Percentiles rank a stretch among this genome's conserved stretches.
These are phyloP conservation scores for Sebastes nivosus DNA, from an alignment of 2,797 vertebrate genomes.

Conservation along the genomic window DNA sequence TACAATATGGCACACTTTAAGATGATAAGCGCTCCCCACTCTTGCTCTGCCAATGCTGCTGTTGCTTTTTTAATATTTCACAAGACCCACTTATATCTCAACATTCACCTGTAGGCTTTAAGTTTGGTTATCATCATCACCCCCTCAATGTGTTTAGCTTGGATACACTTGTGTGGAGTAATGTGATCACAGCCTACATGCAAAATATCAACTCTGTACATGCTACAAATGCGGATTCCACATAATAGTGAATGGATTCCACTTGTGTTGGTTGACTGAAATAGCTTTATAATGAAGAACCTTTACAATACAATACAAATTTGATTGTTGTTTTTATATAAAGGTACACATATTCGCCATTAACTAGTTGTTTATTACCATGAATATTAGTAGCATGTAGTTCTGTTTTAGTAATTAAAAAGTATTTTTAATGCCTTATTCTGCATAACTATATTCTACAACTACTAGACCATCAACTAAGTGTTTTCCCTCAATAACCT, in stretches of 20 bases:
- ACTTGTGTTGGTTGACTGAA: neutral
- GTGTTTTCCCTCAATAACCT: neutral
- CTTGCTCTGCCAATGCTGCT: conserved; percentile 2
- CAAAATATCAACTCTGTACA: no score
- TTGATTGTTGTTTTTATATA: no score
- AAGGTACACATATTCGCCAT: no score
- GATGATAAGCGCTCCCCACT: neutral
- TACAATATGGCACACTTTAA: conserved; percentile 7
- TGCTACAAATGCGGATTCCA: neutral
- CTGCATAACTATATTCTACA: neutral
- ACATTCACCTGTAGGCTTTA: conserved; percentile 20
- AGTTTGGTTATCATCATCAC: no score
- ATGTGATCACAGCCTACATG: no score
- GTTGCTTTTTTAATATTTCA: conserved; percentile 40
- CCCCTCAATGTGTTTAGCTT: no score
- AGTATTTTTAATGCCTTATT: neutral
- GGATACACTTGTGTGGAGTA: no score
- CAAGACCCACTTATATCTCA: neutral
- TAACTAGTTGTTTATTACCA: neutral
- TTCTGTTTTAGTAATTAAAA: neutral
- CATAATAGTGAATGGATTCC: neutral
- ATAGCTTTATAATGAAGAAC: neutral
- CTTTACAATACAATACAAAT: no score
- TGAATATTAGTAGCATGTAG: neutral
- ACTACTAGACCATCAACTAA: neutral